Percentiles rank a stretch among this genome's conserved stretches.
Conservation (phyloP, 1,140 invertebrate species). For the Triops longicaudatus region DNA sequence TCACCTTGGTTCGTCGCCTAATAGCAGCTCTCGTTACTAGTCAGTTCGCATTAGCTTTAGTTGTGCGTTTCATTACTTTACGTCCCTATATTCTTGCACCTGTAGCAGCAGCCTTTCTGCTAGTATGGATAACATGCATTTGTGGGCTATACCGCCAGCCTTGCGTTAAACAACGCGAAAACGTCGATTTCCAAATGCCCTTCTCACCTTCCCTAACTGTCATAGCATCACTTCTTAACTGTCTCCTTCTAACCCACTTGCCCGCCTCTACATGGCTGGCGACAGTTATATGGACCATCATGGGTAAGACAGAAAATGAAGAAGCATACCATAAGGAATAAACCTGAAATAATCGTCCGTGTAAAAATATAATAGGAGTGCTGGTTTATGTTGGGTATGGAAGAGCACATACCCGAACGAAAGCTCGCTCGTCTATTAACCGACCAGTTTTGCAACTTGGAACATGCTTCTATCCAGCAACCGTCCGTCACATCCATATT, state of each 20-base stretch:
- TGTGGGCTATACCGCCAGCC: not conserved
- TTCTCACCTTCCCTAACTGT: not conserved
- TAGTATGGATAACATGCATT: not conserved
- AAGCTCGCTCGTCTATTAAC: not conserved
- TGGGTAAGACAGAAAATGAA: not conserved
- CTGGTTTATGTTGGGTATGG: conserved; percentile 14
- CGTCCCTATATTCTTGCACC: not conserved
- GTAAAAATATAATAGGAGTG: not conserved
- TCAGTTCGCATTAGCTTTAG: not conserved
- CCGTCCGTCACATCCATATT: conserved; percentile 6
- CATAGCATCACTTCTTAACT: conserved; percentile 13
- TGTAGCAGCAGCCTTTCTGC: not conserved
- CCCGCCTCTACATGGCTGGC: not conserved
- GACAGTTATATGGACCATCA: not conserved
- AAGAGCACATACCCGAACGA: not conserved
- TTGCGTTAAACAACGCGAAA: not conserved
- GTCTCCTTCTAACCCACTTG: conserved; percentile 14
- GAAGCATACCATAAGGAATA: not conserved
- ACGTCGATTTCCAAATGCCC: not conserved
- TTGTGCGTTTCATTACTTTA: not conserved
- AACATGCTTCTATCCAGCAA: not conserved
- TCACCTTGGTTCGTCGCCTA: not conserved
- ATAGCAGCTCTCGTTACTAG: not conserved
- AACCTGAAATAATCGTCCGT: not conserved
- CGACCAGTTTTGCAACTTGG: not conserved